A percentile compares a stretch with the other conserved stretches of the same genome.
Evolutionary conservation across 2,797 vertebrate genomes (phyloP).

Genomic region (Prunella strophiata): DNA sequence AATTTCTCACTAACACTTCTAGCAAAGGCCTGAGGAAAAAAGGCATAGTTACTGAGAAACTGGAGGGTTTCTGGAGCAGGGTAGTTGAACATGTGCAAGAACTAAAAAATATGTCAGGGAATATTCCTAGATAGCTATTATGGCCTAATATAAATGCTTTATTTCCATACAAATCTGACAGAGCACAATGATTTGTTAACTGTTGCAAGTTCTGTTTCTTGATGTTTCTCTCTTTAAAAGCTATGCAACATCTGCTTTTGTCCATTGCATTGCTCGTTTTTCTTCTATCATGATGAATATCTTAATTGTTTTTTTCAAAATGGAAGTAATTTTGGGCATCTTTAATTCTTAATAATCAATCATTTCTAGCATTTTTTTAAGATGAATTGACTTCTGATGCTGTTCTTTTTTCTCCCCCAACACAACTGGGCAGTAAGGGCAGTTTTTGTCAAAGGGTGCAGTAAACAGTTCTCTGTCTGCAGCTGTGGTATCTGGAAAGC

Average conservation of each 20-base stretch:
- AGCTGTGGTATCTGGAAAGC: conserved; percentile 12
- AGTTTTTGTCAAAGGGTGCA: background rate
- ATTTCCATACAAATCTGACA: background rate
- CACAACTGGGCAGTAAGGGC: background rate
- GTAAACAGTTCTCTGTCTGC: background rate
- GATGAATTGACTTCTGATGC: background rate
- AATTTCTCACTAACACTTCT: background rate
- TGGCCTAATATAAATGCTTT: background rate
- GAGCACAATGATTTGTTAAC: background rate
- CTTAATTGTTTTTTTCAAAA: background rate
- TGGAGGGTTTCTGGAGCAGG: background rate
- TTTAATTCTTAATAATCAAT: background rate
- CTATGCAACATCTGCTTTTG: background rate
- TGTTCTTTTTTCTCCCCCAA: background rate
- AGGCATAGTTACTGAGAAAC: background rate
- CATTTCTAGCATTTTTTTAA: background rate
- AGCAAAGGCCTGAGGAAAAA: background rate
- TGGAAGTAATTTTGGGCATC: background rate
- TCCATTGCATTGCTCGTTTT: background rate
- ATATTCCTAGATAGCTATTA: background rate
- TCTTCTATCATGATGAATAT: background rate
- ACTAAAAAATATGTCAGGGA: background rate
- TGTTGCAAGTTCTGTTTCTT: background rate
- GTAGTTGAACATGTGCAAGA: background rate
- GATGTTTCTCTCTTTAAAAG: background rate